These are phyloP conservation scores for Hyperoodon ampullatus DNA, from an alignment of 2,113 vertebrate genomes.

Conservation along the genomic window DNA sequence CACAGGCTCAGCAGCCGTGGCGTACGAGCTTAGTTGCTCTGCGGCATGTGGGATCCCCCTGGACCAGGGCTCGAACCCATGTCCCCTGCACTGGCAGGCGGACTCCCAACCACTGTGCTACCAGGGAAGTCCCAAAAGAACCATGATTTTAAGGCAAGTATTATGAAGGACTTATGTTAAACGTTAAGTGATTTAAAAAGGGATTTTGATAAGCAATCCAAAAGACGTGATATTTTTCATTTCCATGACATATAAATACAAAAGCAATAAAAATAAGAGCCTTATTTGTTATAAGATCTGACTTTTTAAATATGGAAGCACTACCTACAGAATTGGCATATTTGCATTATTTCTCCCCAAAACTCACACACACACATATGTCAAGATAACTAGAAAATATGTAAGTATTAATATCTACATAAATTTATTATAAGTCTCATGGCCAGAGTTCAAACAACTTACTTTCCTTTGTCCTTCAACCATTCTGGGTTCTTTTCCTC, in stretches of 20 bases:
- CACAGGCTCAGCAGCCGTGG: no score
- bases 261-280: background rate
- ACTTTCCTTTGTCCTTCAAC: constrained; percentile 98
- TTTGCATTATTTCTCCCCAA: background rate
- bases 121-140: background rate
- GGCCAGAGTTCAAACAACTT: constrained; percentile 82
- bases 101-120: no score
- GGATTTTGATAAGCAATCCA: background rate
- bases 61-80: no score
- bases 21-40: no score
- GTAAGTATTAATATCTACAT: background rate
- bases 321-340: background rate
- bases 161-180: background rate
- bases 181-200: background rate
- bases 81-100: no score
- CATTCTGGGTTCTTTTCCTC: constrained; percentile 94
- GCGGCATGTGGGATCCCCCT: no score
- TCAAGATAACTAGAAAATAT: background rate
- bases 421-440: background rate
- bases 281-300: background rate
- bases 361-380: background rate
- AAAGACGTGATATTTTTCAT: background rate
- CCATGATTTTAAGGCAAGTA: background rate
- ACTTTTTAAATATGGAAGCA: background rate
- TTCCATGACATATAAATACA: constrained; percentile 27